These are phyloP conservation scores for Helleia helle DNA, from an alignment of 2,888 invertebrate genomes.

Conservation along the genomic window DNA sequence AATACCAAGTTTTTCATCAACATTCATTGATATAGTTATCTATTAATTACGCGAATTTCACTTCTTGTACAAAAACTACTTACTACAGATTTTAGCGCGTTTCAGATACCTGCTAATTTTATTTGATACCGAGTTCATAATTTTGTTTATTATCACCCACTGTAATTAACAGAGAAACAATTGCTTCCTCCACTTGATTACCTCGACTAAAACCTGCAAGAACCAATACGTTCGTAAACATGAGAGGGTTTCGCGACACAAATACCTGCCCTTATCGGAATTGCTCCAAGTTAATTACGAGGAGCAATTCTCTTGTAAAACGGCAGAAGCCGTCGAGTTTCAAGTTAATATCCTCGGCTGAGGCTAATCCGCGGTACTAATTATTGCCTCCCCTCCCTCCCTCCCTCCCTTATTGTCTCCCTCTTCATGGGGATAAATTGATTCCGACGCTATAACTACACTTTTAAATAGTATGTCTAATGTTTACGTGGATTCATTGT, in stretches of 20 bases:
- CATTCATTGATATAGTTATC: no score
- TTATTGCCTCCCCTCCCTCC: conserved; percentile 39
- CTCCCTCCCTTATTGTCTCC: no score
- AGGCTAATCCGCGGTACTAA: conserved; percentile 58
- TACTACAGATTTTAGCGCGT: no score
- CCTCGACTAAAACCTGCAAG: background rate
- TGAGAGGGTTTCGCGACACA: conserved; percentile 2
- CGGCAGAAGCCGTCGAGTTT: conserved; percentile 37
- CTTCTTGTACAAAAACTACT: no score
- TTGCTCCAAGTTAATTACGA: conserved; percentile 22
- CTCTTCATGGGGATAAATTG: conserved; percentile 28
- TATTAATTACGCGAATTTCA: no score
- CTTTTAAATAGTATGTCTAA: conserved; percentile 13
- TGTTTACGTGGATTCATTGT: no score
- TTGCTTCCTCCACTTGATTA: background rate
- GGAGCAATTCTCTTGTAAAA: conserved; percentile 30
- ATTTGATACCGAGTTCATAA: background rate
- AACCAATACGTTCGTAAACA: conserved; percentile 6
- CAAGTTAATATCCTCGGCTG: conserved; percentile 55
- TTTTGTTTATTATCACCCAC: no score
- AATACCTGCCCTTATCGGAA: conserved; percentile 19
- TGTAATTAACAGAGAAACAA: background rate
- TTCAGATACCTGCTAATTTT: no score
- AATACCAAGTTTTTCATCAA: no score
- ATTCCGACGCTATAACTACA: conserved; percentile 22